Base-by-base conservation (phyloP, 2,113 vertebrate species). In the Damaliscus lunatus region DNA sequence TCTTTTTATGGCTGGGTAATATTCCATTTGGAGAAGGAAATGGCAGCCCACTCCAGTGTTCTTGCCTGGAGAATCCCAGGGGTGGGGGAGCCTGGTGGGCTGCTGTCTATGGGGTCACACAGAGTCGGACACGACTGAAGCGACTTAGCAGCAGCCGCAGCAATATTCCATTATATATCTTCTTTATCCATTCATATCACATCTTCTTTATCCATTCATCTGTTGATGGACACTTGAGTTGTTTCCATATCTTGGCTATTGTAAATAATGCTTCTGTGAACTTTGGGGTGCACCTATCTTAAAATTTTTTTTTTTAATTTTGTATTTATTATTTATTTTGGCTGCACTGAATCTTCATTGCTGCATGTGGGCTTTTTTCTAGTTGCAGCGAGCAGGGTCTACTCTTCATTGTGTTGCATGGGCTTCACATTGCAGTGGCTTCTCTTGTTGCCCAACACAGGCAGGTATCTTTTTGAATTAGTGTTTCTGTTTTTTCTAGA, bases 251-350 rank as follows among this genome's bases (percentile, higher is more conserved):
- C 13, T 80, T 33, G 77, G 77, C 77, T 80, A 31, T 50, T 80
- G 46, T 50, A 50, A 80, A 48, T 80, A 80, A 48, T 33, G 77
- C 43, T 80, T 48, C 27, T 17, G 27, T 80, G 27, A 80, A 31
- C 77, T 48, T 50, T 50, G 46, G 27, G 15, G 27, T 80, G 29
- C 27, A 33, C 14, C 5, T 78, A 78, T 80, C 77, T 80, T 46
- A 27, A 71, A 67, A 71, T 5, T 0, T 5, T 21, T 36, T 36
- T 36, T 36, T 36, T 17, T 0, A 48, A 31, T 50, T 80, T 77
- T 43, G 13, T 77, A 77, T 43, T 77, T 43, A 27, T 77, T 77
- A 77, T 77, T 77, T 43, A 77, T 43, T 77, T 77, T 77, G 71
- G 71, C 40, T 77, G 71, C 23, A 15, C 36, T 77, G 40, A 27